Conservation (phyloP, 2,797 vertebrate species). For the Nannoperca obscura region DNA sequence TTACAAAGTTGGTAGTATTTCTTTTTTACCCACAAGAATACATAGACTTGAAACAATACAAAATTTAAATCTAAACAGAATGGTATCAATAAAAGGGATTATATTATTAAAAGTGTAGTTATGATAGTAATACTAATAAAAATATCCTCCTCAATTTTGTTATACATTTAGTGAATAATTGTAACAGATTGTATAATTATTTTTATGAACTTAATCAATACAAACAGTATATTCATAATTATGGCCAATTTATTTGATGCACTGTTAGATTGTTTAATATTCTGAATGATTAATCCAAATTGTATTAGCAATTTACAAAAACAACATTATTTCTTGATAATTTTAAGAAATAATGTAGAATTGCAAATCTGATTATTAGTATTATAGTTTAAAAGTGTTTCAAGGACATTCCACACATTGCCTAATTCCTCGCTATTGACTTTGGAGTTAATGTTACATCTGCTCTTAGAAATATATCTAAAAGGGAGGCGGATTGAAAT, state of each 20-base stretch:
- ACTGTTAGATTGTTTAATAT: neutral
- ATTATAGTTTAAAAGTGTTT: conserved; percentile 53
- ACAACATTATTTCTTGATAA: neutral
- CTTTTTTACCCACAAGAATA: neutral
- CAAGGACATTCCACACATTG: conserved; percentile 63
- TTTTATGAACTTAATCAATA: neutral
- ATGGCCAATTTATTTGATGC: conserved; percentile 14
- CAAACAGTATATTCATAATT: neutral
- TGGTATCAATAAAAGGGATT: neutral
- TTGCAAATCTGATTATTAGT: conserved; percentile 41
- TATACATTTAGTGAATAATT: neutral
- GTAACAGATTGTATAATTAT: neutral
- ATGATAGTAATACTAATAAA: neutral
- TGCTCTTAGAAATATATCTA: conserved; percentile 75
- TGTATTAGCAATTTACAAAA: conserved; percentile 24
- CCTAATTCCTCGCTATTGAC: conserved; percentile 69
- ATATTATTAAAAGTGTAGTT: neutral
- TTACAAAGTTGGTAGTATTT: neutral
- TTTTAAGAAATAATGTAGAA: conserved; percentile 19
- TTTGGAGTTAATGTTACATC: conserved; percentile 75
- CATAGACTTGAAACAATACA: neutral
- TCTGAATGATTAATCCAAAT: conserved; percentile 1
- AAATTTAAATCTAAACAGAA: neutral
- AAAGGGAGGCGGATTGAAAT: conserved; percentile 87
- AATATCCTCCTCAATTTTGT: neutral